These are phyloP conservation scores for Mesocricetus auratus DNA, from an alignment of 2,113 vertebrate genomes.

Conservation along the genomic window DNA sequence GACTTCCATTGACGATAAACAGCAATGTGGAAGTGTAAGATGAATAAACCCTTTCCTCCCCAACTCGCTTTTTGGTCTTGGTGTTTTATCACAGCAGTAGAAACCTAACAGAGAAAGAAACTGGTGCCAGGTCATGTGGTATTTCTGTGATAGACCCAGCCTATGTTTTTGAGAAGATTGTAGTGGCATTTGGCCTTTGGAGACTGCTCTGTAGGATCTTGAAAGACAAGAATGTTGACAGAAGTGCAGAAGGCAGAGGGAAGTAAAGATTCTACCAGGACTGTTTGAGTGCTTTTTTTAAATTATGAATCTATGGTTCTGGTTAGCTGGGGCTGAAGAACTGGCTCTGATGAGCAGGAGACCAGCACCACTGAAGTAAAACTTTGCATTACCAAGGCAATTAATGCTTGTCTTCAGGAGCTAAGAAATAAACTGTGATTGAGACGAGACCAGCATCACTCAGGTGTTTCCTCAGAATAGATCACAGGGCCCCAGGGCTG, in stretches of 20 bases:
- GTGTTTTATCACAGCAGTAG: not conserved
- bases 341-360: not conserved
- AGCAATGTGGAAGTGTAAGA: not conserved
- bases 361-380: not conserved
- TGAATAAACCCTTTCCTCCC: not conserved
- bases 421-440: not conserved
- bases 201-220: not conserved
- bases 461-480: not conserved
- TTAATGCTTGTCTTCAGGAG: not conserved
- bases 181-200: not conserved
- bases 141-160: not conserved
- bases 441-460: not conserved
- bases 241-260: not conserved
- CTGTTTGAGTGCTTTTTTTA: not conserved
- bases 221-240: not conserved
- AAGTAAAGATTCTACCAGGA: not conserved
- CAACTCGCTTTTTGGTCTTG: not conserved
- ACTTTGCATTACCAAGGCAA: not conserved
- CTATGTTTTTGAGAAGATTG: not conserved
- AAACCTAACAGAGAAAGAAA: not conserved
- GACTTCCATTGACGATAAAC: not conserved
- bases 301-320: not conserved
- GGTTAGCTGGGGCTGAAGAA: not conserved
- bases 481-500: not conserved
- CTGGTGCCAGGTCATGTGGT: not conserved